Conservation (phyloP, 2,888 invertebrate species). For the Andrena camellia region DNA sequence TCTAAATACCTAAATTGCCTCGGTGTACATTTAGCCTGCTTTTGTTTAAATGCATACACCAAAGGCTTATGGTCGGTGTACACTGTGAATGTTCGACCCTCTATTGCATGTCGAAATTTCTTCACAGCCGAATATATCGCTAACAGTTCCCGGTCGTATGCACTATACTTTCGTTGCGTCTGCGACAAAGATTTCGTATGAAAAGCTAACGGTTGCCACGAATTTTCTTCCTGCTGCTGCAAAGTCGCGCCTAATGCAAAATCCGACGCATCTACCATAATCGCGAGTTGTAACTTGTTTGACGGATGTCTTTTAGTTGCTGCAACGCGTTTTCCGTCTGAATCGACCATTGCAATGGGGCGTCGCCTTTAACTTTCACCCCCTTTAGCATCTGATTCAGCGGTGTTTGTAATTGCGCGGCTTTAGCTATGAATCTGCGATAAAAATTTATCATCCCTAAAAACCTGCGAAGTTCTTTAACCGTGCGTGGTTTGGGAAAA, state of each 20-base stretch:
- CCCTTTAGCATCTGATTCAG: neutral
- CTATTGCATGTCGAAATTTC: neutral
- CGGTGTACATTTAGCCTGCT: neutral
- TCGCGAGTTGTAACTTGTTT: neutral
- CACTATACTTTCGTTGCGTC: too few relatives aligned
- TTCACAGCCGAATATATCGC: neutral
- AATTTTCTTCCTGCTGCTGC: neutral
- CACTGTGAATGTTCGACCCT: neutral
- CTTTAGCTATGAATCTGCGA: neutral
- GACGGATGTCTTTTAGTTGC: neutral
- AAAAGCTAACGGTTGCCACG: conserved; percentile 4
- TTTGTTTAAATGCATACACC: neutral
- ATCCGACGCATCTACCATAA: neutral
- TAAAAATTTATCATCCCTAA: conserved; percentile 28
- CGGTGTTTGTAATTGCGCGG: neutral
- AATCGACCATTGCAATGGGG: neutral
- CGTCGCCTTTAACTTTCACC: neutral
- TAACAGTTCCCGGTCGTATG: too few relatives aligned
- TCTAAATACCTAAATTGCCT: conserved; percentile 3
- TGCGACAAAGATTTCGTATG: neutral
- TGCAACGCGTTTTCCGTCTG: neutral
- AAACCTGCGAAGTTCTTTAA: neutral
- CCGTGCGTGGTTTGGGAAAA: neutral
- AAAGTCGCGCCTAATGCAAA: neutral
- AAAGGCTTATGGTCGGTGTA: conserved; percentile 16